Percentiles rank a stretch among this genome's conserved stretches.
phyloP scores from a whole-genome alignment of 2,888 invertebrate species.

The Sphaeridia pumilis region DNA sequence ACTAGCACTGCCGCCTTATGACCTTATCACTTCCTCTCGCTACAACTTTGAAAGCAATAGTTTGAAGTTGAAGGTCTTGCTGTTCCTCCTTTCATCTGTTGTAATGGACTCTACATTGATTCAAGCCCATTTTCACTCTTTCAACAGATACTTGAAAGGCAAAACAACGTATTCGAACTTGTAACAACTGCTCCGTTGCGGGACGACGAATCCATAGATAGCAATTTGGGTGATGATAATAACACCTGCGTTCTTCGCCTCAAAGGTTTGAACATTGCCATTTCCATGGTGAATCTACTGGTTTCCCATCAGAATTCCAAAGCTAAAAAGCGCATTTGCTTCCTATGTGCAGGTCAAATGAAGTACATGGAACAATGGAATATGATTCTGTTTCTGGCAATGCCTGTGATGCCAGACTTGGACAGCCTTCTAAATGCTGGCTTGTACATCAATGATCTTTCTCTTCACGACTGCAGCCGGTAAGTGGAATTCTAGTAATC shows the following conservation, averaged over 20 bases:
- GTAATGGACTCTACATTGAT: too few species aligned
- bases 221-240: constrained; percentile 46
- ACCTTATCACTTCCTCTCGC: too few species aligned
- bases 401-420: constrained; percentile 39
- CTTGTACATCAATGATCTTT: constrained; percentile 91
- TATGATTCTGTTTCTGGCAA: constrained; percentile 78
- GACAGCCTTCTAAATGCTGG: constrained; percentile 85
- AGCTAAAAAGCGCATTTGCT: not conserved
- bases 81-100: not conserved
- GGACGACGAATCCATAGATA: constrained; percentile 41
- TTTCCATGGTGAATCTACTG: not conserved
- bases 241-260: constrained; percentile 49
- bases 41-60: too few species aligned
- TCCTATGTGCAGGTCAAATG: constrained; percentile 73
- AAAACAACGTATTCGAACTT: constrained; percentile 94
- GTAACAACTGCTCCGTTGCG: constrained; percentile 78
- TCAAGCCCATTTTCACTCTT: too few species aligned
- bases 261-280: constrained; percentile 61
- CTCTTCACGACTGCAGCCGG: constrained; percentile 99
- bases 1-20: too few species aligned
- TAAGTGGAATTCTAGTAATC: constrained; percentile 38
- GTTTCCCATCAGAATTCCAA: not conserved
- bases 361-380: constrained; percentile 97
- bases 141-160: constrained; percentile 74
- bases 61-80: too few species aligned